Evolutionary conservation across 1,140 invertebrate genomes (phyloP), one percentile per base, ranked within the genome.

Genomic region (Orussus abietinus): DNA sequence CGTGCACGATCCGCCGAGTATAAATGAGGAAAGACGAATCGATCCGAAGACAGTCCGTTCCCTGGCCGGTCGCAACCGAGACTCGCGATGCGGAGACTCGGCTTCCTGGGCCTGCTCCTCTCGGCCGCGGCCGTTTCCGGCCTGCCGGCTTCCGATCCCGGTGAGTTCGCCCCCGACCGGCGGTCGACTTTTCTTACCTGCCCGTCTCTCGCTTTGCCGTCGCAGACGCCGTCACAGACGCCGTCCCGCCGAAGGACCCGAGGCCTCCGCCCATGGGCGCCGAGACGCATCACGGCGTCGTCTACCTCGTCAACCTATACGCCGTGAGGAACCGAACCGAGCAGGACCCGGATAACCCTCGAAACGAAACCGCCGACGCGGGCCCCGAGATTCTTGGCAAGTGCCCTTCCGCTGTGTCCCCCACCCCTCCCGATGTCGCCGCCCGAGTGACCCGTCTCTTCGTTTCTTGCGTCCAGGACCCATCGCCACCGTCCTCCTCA

Each of bases 251-350:
- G 6, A 67, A 64, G 0, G 66, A 72, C 1, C 38, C 69, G 21
- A 9, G 25, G 21, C 67, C 66, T 13, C 63, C 61, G 2, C 47
- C 63, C 31, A 11, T 10, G 33, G 34, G 15, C 11, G 32, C 6
- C 2, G 39, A 45, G 3, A 34, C 48, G 11, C 47, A 22, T 1
- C 34, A 46, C 10, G 53, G 49, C 5, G 44, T 60, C 4, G 18
- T 72, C 1, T 74, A 63, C 39, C 14, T 74, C 3, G 57, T 74
- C 14, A 74, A 72, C 47, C 30, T 74, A 10, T 71, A 49, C 18
- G 70, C 60, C 1, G 42, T 74, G 9, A 66, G 59, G 42, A 73
- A 73, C 22, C 10, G 20, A 5, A 60, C 57, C 0, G 57, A 31
- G 11, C 51, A 51, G n/a, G 25, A 26, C 20, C 32, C 51, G 1